phyloP scores from a whole-genome alignment of 2,113 vertebrate species.

The Saccopteryx bilineata region DNA sequence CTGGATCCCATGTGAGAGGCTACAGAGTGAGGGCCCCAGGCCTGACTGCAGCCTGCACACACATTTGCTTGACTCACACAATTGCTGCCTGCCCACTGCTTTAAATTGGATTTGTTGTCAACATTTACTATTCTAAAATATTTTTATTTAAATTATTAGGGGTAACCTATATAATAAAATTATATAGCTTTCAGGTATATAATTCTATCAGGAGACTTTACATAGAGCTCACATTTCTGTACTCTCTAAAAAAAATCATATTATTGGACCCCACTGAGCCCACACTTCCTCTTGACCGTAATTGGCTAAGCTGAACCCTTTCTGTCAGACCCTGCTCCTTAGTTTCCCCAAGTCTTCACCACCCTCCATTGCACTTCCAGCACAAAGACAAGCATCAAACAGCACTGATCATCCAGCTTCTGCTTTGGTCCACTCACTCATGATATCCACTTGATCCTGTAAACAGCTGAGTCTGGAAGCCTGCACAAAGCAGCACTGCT shows the following conservation, averaged over 20 bases:
- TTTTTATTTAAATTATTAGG: too few species aligned
- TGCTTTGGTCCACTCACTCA: background rate
- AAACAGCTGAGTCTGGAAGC: background rate
- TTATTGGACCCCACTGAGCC: too few species aligned
- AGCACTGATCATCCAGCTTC: too few species aligned
- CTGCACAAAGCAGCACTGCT: background rate
- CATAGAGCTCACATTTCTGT: background rate
- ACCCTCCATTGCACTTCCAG: background rate
- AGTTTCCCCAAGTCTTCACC: background rate
- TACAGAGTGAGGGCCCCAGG: background rate
- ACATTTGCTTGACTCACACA: background rate
- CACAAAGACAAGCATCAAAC: background rate
- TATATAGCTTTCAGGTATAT: too few species aligned
- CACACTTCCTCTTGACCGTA: background rate
- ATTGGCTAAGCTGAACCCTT: background rate
- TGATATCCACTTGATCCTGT: background rate
- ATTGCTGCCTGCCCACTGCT: background rate
- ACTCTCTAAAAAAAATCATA: conserved; percentile 31
- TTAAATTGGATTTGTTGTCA: background rate
- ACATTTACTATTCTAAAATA: background rate
- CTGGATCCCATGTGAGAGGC: background rate
- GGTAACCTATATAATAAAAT: too few species aligned
- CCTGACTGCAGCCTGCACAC: background rate
- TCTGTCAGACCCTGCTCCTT: background rate
- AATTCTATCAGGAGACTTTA: background rate